Evolutionary conservation across 2,113 vertebrate species (phyloP).

Genomic region (Isurus oxyrinchus): DNA sequence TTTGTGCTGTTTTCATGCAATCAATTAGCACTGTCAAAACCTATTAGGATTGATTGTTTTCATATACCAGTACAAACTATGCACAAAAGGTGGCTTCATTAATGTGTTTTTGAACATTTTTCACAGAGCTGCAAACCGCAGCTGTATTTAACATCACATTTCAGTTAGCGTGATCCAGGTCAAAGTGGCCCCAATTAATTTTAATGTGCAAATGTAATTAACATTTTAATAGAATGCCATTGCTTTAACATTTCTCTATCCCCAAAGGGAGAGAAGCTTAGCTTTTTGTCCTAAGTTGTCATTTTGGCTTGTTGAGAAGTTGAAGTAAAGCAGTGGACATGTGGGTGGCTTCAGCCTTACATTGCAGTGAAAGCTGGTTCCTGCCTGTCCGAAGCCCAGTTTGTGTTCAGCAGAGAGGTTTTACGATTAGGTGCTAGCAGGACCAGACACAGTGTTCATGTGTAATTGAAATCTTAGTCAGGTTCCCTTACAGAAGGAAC

Average conservation of each 20-base stretch:
- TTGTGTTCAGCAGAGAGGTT: neutral
- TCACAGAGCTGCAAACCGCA: neutral
- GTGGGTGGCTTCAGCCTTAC: neutral
- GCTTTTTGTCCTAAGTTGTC: neutral
- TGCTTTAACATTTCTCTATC: neutral
- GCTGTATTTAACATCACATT: neutral
- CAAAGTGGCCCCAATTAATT: neutral
- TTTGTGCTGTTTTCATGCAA: neutral
- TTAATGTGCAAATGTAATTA: slow-evolving; percentile 16
- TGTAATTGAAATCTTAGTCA: neutral
- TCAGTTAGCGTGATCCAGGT: neutral
- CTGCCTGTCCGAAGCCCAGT: neutral
- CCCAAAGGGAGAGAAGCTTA: neutral
- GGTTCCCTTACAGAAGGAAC: neutral
- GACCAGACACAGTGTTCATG: neutral
- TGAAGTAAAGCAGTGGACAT: neutral
- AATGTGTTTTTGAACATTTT: neutral
- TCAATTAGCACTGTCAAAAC: neutral
- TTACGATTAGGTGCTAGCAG: neutral
- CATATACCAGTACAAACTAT: neutral
- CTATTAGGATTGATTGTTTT: neutral
- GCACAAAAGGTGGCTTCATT: neutral
- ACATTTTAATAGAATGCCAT: neutral
- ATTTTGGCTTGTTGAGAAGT: neutral
- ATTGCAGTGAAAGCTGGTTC: neutral